A percentile compares a stretch with the other conserved stretches of the same genome.
These are phyloP conservation scores for Phainopepla nitens DNA, from an alignment of 2,113 vertebrate genomes.

Conservation along the genomic window DNA sequence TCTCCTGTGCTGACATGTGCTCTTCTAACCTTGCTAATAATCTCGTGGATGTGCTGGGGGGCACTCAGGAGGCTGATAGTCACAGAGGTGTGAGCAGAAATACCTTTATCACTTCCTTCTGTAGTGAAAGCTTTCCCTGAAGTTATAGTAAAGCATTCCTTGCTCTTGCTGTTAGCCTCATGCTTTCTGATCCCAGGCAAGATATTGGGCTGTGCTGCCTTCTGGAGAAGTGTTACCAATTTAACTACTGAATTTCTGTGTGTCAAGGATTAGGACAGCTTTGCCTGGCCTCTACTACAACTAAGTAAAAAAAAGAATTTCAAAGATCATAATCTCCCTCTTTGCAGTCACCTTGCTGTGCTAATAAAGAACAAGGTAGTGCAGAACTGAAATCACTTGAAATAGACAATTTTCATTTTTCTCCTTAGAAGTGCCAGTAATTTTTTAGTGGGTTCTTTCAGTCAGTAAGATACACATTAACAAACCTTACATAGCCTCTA, in stretches of 20 bases:
- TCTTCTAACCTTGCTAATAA: background rate
- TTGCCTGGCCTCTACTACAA: background rate
- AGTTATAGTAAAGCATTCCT: background rate
- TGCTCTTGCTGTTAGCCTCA: background rate
- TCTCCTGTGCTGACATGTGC: background rate
- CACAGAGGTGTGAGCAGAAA: background rate
- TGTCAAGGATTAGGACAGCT: background rate
- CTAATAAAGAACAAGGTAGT: background rate
- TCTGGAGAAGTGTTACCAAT: background rate
- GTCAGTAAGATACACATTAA: background rate
- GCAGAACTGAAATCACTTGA: background rate
- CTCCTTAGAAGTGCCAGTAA: background rate
- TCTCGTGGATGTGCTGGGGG: background rate
- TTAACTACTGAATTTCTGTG: background rate
- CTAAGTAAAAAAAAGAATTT: background rate
- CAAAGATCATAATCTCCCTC: rapidly evolving
- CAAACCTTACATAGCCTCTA: background rate
- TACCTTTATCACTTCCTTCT: background rate
- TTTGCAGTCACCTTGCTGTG: background rate
- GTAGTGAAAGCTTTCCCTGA: background rate
- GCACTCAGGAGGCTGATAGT: background rate
- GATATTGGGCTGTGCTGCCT: background rate
- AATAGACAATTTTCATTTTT: rapidly evolving
- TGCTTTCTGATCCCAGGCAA: background rate
- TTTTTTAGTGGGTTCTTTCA: background rate